Conservation (phyloP, 2,113 vertebrate species). For the Lipophrys pholis region DNA sequence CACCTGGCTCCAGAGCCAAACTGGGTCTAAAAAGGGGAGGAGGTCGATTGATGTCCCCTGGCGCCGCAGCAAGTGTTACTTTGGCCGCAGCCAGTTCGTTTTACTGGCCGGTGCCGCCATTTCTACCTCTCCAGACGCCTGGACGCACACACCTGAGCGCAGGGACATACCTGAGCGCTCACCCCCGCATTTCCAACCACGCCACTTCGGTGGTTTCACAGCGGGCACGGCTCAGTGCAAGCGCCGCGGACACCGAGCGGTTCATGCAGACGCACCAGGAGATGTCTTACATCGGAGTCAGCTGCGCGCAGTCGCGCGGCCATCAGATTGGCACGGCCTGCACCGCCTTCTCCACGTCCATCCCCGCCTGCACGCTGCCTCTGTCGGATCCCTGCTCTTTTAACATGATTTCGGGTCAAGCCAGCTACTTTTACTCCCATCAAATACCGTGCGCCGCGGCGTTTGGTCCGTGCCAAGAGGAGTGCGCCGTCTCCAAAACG, state of each 20-base stretch:
- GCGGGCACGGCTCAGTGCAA: constrained; percentile 50
- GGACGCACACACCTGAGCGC: constrained; percentile 59
- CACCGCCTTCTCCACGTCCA: constrained; percentile 73
- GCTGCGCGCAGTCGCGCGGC: constrained; percentile 66
- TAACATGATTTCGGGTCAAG: constrained; percentile 79
- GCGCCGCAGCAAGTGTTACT: constrained; percentile 69
- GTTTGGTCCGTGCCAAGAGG: constrained; percentile 64
- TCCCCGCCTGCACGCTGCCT: constrained; percentile 71
- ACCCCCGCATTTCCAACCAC: constrained; percentile 64
- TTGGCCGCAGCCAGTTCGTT: constrained; percentile 75
- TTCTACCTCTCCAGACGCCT: constrained; percentile 75
- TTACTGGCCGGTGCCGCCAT: constrained; percentile 83
- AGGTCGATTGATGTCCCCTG: constrained; percentile 62
- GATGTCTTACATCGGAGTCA: constrained; percentile 73
- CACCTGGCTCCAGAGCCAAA: constrained; percentile 67
- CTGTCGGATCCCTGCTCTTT: constrained; percentile 73
- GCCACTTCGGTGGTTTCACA: constrained; percentile 70
- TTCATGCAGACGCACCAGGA: constrained; percentile 74
- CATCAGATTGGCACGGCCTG: constrained; percentile 73
- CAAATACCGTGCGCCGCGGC: constrained; percentile 70
- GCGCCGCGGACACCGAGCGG: constrained; percentile 46
- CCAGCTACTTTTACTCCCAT: constrained; percentile 81
- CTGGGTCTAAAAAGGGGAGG: constrained; percentile 73
- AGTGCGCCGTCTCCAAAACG: constrained; percentile 54
- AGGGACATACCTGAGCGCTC: constrained; percentile 57